These are phyloP conservation scores for Callionymus lyra DNA, from an alignment of 2,113 vertebrate species.

Conservation along the genomic window DNA sequence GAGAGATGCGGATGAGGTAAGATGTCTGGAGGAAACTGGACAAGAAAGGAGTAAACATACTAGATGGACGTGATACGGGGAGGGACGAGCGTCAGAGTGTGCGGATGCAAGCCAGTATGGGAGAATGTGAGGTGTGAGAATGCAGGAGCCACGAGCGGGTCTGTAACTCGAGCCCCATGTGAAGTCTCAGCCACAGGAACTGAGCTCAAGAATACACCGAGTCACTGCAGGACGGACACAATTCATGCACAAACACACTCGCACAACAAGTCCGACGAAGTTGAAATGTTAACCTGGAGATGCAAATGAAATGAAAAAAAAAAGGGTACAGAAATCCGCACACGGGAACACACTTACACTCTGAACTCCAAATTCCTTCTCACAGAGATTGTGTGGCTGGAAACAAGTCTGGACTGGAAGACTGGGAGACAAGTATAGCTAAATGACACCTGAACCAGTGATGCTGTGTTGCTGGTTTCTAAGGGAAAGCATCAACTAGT, in stretches of 20 bases:
- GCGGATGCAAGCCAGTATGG: constrained; percentile 6
- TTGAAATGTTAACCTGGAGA: no score
- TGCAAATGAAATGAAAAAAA: constrained; percentile 6
- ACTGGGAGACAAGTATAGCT: constrained; percentile 9
- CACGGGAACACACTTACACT: constrained; percentile 1
- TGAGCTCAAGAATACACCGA: constrained; percentile 32
- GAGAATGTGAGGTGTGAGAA: constrained; percentile 29
- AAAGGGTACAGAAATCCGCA: constrained; percentile 6
- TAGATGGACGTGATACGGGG: not conserved
- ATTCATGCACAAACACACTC: constrained; percentile 19
- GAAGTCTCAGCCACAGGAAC: constrained; percentile 44
- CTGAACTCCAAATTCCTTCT: constrained; percentile 17
- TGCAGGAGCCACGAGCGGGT: constrained; percentile 19
- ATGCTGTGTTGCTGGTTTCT: no score
- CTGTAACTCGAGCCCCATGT: constrained; percentile 55
- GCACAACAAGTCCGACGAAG: not conserved
- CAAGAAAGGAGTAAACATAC: constrained; percentile 10
- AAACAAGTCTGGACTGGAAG: constrained; percentile 17
- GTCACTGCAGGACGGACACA: constrained; percentile 22
- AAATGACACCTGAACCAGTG: not conserved
- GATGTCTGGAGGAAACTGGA: not conserved
- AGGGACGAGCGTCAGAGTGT: not conserved
- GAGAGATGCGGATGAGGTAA: constrained; percentile 5
- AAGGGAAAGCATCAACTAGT: no score
- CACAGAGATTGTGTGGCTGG: constrained; percentile 37